Percentiles rank a stretch among this genome's conserved stretches.
Conservation (phyloP, 2,888 invertebrate genomes). For the Ferdinandea cuprea region DNA sequence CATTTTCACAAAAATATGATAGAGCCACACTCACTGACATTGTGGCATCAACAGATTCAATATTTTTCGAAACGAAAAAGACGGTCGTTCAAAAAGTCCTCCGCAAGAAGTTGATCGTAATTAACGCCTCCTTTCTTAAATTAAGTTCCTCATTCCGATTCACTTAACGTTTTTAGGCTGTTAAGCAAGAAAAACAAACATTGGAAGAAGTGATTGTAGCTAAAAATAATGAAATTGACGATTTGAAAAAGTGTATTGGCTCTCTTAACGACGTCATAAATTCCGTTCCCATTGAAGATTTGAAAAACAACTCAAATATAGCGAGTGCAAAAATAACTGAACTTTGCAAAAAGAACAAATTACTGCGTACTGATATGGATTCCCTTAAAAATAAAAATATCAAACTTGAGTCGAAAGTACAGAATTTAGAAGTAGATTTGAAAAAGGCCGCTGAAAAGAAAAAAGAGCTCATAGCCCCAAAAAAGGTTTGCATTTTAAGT, state of each 20-base stretch:
- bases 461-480: not conserved
- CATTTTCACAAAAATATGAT: conserved; percentile 18
- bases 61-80: conserved; percentile 74
- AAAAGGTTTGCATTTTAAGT: conserved; percentile 9
- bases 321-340: conserved; percentile 80
- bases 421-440: conserved; percentile 71
- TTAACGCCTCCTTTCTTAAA: not conserved
- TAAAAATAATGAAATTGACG: conserved; percentile 79
- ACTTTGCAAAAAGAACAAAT: conserved; percentile 81
- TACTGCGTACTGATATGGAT: conserved; percentile 79
- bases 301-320: conserved; percentile 80
- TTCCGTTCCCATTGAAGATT: conserved; percentile 80
- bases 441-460: conserved; percentile 18
- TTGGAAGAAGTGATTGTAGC: conserved; percentile 77
- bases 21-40: conserved; percentile 35
- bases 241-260: conserved; percentile 79
- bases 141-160: not conserved
- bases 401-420: conserved; percentile 77
- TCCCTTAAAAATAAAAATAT: conserved; percentile 77
- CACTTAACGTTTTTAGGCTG: conserved; percentile 62
- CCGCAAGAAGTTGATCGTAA: conserved; percentile 77
- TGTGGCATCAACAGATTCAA: conserved; percentile 23
- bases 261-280: conserved; percentile 80
- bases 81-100: conserved; percentile 75
- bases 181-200: conserved; percentile 78